Conservation (phyloP, 1,140 invertebrate species). For the Pantala flavescens region DNA sequence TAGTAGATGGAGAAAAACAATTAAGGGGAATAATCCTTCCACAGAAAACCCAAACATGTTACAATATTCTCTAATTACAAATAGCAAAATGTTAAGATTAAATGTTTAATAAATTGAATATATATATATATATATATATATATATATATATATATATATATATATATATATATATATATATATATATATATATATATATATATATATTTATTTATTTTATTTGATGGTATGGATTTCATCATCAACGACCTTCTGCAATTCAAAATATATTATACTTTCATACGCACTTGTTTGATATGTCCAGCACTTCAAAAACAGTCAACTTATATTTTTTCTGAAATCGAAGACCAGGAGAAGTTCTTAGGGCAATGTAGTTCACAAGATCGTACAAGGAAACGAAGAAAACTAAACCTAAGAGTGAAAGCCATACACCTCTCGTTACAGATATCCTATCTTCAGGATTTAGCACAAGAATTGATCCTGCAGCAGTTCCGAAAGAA, state of each 20-base stretch:
- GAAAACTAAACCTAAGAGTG: conserved; percentile 47
- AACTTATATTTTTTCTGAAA: conserved; percentile 48
- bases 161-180: too few species aligned
- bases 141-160: too few species aligned
- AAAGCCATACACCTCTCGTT: conserved; percentile 43
- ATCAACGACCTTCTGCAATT: too few species aligned
- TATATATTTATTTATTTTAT: too few species aligned
- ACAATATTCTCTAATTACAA: too few species aligned
- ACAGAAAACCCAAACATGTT: too few species aligned
- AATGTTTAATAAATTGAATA: too few species aligned
- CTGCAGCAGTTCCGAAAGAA: conserved; percentile 31
- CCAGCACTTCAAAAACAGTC: conserved; percentile 47
- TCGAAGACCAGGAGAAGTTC: conserved; percentile 41
- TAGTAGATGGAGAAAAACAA: background rate
- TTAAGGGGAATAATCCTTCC: background rate
- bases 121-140: too few species aligned
- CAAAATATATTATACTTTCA: too few species aligned
- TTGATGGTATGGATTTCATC: too few species aligned
- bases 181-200: too few species aligned
- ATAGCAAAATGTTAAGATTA: too few species aligned
- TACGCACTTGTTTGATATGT: conserved; percentile 59
- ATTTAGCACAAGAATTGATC: conserved; percentile 32
- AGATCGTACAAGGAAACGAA: conserved; percentile 50
- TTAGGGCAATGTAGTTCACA: conserved; percentile 44
- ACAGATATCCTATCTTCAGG: conserved; percentile 42